These are phyloP conservation scores for Synanthedon myopaeformis DNA, from an alignment of 2,888 invertebrate species.

Conservation along the genomic window DNA sequence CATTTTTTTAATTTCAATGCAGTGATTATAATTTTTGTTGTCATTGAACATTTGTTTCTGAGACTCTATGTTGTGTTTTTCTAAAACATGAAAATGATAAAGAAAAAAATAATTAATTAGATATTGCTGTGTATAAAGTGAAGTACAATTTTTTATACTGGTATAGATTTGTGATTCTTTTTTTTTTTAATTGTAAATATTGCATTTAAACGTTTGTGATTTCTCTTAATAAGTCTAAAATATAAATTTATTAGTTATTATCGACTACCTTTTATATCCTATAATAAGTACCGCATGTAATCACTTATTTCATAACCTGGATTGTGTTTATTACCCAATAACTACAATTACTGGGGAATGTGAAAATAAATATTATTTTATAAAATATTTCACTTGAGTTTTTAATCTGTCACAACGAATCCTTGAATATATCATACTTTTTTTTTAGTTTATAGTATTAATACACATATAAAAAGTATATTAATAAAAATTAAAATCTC, in stretches of 20 bases:
- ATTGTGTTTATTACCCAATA: constrained; percentile 49
- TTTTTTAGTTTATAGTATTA: too few relatives aligned
- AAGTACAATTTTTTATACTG: constrained; percentile 12
- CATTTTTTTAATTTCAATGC: constrained; percentile 6
- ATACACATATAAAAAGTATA: too few relatives aligned
- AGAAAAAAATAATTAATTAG: constrained; percentile 22
- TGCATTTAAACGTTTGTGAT: constrained; percentile 65
- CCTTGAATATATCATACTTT: too few relatives aligned
- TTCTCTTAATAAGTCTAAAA: constrained; percentile 31
- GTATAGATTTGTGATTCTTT: constrained; percentile 22
- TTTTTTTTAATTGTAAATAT: constrained; percentile 49
- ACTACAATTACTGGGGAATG: constrained; percentile 28
- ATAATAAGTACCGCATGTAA: constrained; percentile 50
- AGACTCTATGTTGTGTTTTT: constrained; percentile 32
- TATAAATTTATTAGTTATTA: background rate
- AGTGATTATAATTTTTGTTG: constrained; percentile 5
- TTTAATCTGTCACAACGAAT: constrained; percentile 17
- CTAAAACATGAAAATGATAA: constrained; percentile 27
- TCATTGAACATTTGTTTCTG: constrained; percentile 3
- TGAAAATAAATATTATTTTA: constrained; percentile 15
- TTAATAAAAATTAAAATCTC: too few relatives aligned
- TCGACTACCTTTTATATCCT: constrained; percentile 16
- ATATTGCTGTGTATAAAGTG: constrained; percentile 27
- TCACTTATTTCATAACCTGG: constrained; percentile 42
- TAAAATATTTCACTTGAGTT: constrained; percentile 6